Base-by-base conservation (phyloP, 2,888 invertebrate species). In the Aproaerema taeniolella region DNA sequence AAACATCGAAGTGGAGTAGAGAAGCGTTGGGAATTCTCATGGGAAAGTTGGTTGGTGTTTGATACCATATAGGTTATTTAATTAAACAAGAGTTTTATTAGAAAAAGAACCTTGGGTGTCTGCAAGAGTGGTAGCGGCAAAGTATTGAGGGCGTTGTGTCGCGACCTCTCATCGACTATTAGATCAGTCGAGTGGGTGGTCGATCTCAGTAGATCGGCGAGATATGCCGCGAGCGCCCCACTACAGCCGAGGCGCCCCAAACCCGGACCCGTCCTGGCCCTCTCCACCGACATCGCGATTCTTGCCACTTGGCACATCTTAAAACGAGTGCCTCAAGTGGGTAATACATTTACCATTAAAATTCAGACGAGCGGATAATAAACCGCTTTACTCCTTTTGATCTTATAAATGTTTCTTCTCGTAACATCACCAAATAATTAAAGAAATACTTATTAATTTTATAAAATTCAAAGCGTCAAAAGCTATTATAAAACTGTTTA, bases 181-280 rank as follows among this genome's bases (percentile, higher is more conserved):
- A 65, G 56, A 71, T 72, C 64, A 63, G 59, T 53, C 59, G 58
- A 56, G 64, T 61, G 58, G 40, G 38, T 41, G 45, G 63, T 68
- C 68, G 69, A 67, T 61, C 57, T 61, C 55, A 66, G 61, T 68
- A 70, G 76, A 77, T 78, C 71, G 72, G 51, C 64, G 75, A 68
- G 77, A 77, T 77, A 77, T 52, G 65, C 55, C 62, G 68, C 69
- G 72, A 65, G 59, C 62, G 54, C 52, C 53, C 54, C 49, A 48
- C 59, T 44, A 47, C 58, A 53, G 49, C 47, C 56, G 39, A n/a
- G 40, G 42, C 44, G 42, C 39, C n/a, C 20, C 26, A 2, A 6
- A n/a, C 45, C 46, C 35, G 37, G 39, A 58, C 58, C 59, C 62
- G 58, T 52, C 55, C 58, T 57, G 54, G 56, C 51, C 45, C 53